Conservation (phyloP, 2,113 vertebrate genomes). For the Anoura caudifer region DNA sequence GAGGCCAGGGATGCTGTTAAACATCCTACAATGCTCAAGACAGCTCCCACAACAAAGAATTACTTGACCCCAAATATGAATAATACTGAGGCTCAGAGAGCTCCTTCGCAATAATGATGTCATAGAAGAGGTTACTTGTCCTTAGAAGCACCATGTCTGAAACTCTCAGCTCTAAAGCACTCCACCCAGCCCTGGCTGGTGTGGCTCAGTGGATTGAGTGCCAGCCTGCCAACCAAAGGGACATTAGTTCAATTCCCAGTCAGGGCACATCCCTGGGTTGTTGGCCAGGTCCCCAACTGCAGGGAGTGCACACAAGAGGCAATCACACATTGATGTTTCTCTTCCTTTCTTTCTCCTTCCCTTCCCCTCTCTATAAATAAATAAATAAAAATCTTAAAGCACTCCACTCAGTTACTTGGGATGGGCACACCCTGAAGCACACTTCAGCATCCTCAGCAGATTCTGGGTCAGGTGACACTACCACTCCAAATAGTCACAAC, state of each 20-base stretch:
- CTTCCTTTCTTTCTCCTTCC: too few relatives aligned
- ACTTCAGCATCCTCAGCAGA: background rate
- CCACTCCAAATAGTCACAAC: background rate
- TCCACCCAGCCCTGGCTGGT: background rate
- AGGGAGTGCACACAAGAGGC: too few relatives aligned
- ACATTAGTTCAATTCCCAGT: too few relatives aligned
- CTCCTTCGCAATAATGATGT: background rate
- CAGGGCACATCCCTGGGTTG: too few relatives aligned
- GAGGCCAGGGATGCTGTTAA: background rate
- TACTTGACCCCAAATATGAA: background rate
- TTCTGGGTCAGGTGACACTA: background rate
- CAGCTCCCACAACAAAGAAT: background rate
- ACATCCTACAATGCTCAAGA: background rate
- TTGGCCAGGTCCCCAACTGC: too few relatives aligned
- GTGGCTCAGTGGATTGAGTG: too few relatives aligned
- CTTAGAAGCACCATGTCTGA: background rate
- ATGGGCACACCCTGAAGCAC: background rate
- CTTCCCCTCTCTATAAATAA: too few relatives aligned
- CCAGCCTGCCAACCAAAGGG: too few relatives aligned
- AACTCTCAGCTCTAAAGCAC: background rate
- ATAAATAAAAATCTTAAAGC: too few relatives aligned
- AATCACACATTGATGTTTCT: too few relatives aligned
- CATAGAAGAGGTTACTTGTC: background rate
- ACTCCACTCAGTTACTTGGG: background rate
- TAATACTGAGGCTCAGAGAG: background rate